Base-by-base conservation (phyloP, 2,113 vertebrate genomes). In the Potamarius usumacintae region DNA sequence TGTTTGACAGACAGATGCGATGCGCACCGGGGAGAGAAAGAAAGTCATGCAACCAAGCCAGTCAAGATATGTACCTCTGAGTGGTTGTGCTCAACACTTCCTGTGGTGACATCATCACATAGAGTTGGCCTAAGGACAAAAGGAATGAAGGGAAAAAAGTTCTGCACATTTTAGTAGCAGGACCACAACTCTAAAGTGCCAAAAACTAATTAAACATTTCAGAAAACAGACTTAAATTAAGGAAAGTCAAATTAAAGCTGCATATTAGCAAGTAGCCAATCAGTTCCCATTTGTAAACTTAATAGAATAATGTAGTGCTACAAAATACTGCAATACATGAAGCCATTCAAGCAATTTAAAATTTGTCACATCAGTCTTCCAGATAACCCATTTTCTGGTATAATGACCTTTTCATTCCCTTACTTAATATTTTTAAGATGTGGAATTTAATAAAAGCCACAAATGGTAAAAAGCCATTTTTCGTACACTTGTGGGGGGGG, bases 101-200 rank as follows among this genome's bases (percentile, higher is more conserved):
- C 91, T 98, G 98, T 0, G 97, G 97, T 4, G 98, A 97, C 98
- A 99, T 98, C 98, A 98, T 99, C 90, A 99, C 97, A 82, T 98
- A 99, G 82, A 99, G 96, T 82, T 99, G 98, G 85, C 97, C 97
- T 99, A 91, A 62, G 83, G 53, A 53, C n/a, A 82, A 62, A 65
- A 83, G 25, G 22, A 71, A 53, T 42, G 14, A 15, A 4, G 3
- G 42, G 42, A 52, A 25, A 72, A 1, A 18, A 53, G 50, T 14
- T 48, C 67, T 3, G 1, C 17, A 55, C 2, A 76, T 0, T 20
- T 55, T 2, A 48, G 7, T 22, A 48, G 17, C 34, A 74, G 22
- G 9, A 48, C 2, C 34, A 48, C 2, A 18, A 3, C 17, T 10
- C 10, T 71, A 34, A 1, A 74, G 17, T 4, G 0, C 15, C 20